phyloP scores from a whole-genome alignment of 37 sponge, comb jelly and placozoan species.

The Oscarella lobularis region DNA sequence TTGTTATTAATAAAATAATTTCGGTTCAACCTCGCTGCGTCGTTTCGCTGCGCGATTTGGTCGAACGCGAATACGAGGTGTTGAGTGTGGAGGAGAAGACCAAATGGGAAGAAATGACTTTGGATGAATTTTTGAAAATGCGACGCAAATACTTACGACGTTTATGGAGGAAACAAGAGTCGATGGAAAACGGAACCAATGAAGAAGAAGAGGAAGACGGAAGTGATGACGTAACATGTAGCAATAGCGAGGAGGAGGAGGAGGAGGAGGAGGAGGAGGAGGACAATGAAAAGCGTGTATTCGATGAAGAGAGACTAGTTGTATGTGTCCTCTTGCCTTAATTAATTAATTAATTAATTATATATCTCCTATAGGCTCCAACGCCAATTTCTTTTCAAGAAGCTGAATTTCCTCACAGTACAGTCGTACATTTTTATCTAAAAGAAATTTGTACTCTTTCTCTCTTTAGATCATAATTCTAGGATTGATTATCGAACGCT shows the following conservation, averaged over 20 bases:
- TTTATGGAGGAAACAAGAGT: too few relatives aligned
- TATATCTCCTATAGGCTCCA: too few relatives aligned
- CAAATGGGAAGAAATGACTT: background rate
- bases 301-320: too few relatives aligned
- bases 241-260: background rate
- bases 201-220: background rate
- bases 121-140: background rate
- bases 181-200: too few relatives aligned
- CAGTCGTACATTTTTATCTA: too few relatives aligned
- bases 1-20: conserved; percentile 50
- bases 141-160: too few relatives aligned
- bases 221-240: background rate
- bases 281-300: background rate
- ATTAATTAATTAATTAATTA: too few relatives aligned
- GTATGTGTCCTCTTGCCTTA: too few relatives aligned
- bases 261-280: background rate
- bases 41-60: conserved; percentile 20
- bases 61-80: conserved; percentile 23
- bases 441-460: background rate
- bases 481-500: conserved; percentile 52
- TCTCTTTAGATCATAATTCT: background rate
- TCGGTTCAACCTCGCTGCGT: conserved; percentile 62
- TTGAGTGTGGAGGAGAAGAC: background rate
- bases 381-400: too few relatives aligned
- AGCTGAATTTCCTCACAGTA: too few relatives aligned